Base-by-base conservation (phyloP, 2,888 invertebrate genomes). In the Parnassius glacialis region DNA sequence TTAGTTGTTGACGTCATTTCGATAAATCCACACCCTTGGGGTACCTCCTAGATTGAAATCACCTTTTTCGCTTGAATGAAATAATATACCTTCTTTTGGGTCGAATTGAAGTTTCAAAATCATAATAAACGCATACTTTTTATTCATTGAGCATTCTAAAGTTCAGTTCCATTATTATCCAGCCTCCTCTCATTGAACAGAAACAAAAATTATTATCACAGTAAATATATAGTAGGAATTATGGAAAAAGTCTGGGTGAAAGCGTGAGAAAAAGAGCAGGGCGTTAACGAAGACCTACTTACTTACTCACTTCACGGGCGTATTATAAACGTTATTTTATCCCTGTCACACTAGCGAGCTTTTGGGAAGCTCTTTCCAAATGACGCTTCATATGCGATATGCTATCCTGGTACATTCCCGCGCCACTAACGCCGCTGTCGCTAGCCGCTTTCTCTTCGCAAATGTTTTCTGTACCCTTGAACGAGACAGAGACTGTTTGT, bases 1-100 rank as follows among this genome's bases (percentile, higher is more conserved):
- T 67, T 92, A 87, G 81, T 87, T 92, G 89, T 92, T 93, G 92
- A 92, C 92, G 92, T 92, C 92, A 92, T 89, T 87, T 85, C 85
- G 88, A 89, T 84, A 84, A 83, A 88, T 89, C 12, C 45, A 45
- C 45, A 45, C 12, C 90, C 90, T 87, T 85, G 80, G 82, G 85
- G 88, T 85, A 86, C 88, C 90, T 79, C 87, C 76, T n/a, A 11
- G 12, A 11, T 20, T 20, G 20, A 20, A 20, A 3, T 25, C 3
- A 3, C 25, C 7, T 25, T 34, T 34, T 34, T n/a, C n/a, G n/a
- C n/a, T n/a, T n/a, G n/a, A n/a, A n/a, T n/a, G n/a, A n/a, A n/a
- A n/a, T n/a, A n/a, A n/a, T n/a, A n/a, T n/a, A n/a, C n/a, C 34
- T 34, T 3, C 34, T 34, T 16, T 16, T 34, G 7, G 34, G 7